Percentiles rank a stretch among this genome's conserved stretches.
Conservation (phyloP, 1,140 invertebrate species). For the Anoplolepis gracilipes region DNA sequence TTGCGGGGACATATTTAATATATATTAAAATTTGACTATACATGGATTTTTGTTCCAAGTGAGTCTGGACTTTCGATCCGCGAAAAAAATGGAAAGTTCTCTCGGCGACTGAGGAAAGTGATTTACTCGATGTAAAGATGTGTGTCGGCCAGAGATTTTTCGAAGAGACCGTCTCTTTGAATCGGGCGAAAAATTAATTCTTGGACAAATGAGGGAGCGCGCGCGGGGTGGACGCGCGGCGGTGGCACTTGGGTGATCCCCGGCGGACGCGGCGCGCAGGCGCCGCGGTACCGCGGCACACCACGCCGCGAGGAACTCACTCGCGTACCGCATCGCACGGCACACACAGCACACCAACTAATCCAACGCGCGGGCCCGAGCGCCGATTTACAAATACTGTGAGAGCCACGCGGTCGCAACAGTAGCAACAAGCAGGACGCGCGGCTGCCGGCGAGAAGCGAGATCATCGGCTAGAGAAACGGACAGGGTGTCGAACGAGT, state of each 20-base stretch:
- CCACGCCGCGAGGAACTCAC: slow-evolving; percentile 84
- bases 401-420: slow-evolving; percentile 80
- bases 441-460: not conserved
- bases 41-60: no score
- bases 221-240: slow-evolving; percentile 30
- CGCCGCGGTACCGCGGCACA: slow-evolving; percentile 82
- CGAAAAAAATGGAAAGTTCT: not conserved
- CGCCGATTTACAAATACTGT: slow-evolving; percentile 72
- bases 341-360: slow-evolving; percentile 80
- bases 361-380: slow-evolving; percentile 52
- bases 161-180: not conserved
- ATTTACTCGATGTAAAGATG: not conserved
- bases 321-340: slow-evolving; percentile 85
- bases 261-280: slow-evolving; percentile 78
- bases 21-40: no score
- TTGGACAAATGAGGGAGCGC: slow-evolving; percentile 20
- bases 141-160: not conserved
- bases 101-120: not conserved
- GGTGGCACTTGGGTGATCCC: slow-evolving; percentile 52
- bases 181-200: slow-evolving; percentile 25
- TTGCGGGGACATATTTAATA: not conserved
- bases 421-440: slow-evolving; percentile 37
- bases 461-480: not conserved
- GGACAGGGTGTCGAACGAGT: slow-evolving; percentile 9
- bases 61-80: not conserved